A percentile compares a stretch with the other conserved stretches of the same genome.
Evolutionary conservation across 2,888 invertebrate genomes (phyloP).

Genomic region (Pseudanteris insignis): DNA sequence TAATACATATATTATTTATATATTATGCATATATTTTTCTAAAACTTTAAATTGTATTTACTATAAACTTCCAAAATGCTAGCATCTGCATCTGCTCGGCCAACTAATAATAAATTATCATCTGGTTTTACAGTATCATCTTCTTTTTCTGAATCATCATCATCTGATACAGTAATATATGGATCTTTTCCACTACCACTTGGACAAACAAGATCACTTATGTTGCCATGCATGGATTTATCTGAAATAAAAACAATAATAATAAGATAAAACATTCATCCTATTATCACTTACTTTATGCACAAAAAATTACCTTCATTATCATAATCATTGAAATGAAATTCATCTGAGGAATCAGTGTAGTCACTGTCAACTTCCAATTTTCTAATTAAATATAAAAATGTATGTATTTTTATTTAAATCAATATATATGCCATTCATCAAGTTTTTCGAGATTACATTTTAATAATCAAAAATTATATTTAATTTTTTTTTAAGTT

Average conservation of each 20-base stretch:
- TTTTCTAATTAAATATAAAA: too few relatives aligned
- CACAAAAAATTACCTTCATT: conserved; percentile 70
- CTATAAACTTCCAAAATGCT: conserved; percentile 89
- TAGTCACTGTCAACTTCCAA: conserved; percentile 16
- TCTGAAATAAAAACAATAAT: conserved; percentile 45
- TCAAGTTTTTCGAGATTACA: too few relatives aligned
- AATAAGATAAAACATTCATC: too few relatives aligned
- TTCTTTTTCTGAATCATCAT: conserved; percentile 80
- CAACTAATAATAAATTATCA: conserved; percentile 90
- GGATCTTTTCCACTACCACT: conserved; percentile 55
- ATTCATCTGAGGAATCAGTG: too few relatives aligned
- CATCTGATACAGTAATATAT: conserved; percentile 52
- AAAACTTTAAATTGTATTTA: background rate
- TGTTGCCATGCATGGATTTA: conserved; percentile 53
- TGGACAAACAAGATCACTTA: conserved; percentile 57
- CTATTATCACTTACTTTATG: conserved; percentile 38
- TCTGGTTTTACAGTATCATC: conserved; percentile 87
- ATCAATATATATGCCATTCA: too few relatives aligned
- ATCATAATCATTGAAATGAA: conserved; percentile 79
- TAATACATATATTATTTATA: background rate
- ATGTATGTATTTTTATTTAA: too few relatives aligned
- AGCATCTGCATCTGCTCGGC: conserved; percentile 86
- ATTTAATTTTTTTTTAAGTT: too few relatives aligned
- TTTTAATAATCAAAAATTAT: too few relatives aligned
- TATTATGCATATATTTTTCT: background rate